Percentiles rank a stretch among this genome's conserved stretches.
Evolutionary conservation across 2,797 vertebrate species (phyloP).

Genomic region (Esox lucius): DNA sequence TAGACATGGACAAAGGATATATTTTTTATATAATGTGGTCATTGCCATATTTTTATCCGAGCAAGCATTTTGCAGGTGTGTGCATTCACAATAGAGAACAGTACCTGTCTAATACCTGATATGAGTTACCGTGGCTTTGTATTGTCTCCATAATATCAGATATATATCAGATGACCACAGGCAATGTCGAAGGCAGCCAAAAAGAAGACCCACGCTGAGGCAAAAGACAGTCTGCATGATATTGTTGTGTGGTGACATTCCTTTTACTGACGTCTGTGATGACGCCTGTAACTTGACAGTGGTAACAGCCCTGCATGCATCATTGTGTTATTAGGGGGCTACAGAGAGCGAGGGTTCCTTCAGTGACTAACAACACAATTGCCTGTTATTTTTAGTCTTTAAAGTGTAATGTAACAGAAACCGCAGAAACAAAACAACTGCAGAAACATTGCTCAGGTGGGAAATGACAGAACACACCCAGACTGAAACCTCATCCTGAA

Average conservation of each 20-base stretch:
- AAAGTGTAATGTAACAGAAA: conserved; percentile 30
- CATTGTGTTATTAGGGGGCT: conserved; percentile 33
- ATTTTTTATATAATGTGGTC: neutral
- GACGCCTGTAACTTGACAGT: conserved; percentile 40
- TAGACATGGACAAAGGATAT: neutral
- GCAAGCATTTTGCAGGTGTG: neutral
- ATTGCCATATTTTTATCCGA: neutral
- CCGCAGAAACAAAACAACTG: conserved; percentile 33
- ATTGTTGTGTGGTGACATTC: conserved; percentile 60
- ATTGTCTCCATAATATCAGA: conserved; percentile 14
- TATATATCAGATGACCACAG: conserved; percentile 8
- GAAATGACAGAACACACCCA: conserved; percentile 32
- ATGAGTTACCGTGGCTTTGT: neutral
- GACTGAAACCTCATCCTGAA: conserved; percentile 42
- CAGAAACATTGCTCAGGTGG: conserved; percentile 36
- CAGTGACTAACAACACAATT: conserved; percentile 39
- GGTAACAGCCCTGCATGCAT: conserved; percentile 29
- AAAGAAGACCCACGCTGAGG: conserved; percentile 6
- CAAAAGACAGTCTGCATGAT: conserved; percentile 23
- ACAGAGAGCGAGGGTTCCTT: conserved; percentile 17
- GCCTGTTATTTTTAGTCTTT: conserved; percentile 49
- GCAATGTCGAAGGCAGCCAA: conserved; percentile 12
- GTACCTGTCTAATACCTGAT: neutral
- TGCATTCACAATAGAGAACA: neutral
- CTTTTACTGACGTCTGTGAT: conserved; percentile 42